Base-by-base conservation (phyloP, 92 coral and sea anemone genomes). In the Pocillopora grandis region DNA sequence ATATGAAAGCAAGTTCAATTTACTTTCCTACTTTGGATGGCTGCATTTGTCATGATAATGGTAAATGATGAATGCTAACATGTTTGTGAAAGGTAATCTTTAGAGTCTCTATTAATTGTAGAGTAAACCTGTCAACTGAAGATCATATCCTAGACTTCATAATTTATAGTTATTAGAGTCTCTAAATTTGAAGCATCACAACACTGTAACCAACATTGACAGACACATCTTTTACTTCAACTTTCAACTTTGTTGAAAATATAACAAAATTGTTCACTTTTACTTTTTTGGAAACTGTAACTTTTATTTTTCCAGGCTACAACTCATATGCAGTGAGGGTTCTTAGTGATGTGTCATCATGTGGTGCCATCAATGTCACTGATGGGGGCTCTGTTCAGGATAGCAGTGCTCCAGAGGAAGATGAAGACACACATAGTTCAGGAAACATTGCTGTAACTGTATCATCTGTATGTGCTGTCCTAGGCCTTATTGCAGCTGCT, bases 401-500 rank as follows among this genome's bases (percentile, higher is more conserved):
- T 35, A 73, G 76, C 12, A 79, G 60, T 35, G 48, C 20, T 42
- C 52, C 4, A 17, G 31, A 33, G 35, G 63, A 62, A 49, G 58
- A 23, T 9, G 80, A 23, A 56, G 83, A 77, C 37, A 62, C 62
- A 65, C 80, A 80, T 72, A 91, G 72, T 85, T 71, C 70, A 76
- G 88, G 92, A 12, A 89, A 85, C 86, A 72, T 96, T 58, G 96
- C 99, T 17, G 86, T 96, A 36, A 96, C 98, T 3, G 85, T 96
- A 21, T 92, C 92, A 16, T 90, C 94, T 58, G 89, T 94, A 78
- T 89, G 95, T 72, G 96, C 97, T 56, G 97, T 93, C 49, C 79
- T 92, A 18, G 95, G 96, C 20, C 94, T 96, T 16, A 85, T 86
- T 62, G 88, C 83, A 5, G 99, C 99, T 48, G 98, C 94, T 58